Conservation (phyloP, 2,888 invertebrate genomes). For the Resseliella maxima region DNA sequence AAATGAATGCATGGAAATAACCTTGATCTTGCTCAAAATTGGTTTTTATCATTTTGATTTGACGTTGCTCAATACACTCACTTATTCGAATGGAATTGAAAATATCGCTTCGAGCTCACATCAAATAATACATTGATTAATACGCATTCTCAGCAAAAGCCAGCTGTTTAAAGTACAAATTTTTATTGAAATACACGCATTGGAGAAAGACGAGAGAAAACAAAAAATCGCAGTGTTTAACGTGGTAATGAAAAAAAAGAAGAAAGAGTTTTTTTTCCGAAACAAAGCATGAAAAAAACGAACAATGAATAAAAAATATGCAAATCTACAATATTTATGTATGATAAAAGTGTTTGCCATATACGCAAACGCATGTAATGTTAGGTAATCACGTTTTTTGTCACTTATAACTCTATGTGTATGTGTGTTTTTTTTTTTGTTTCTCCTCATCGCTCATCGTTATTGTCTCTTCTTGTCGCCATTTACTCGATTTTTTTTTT, state of each 20-base stretch:
- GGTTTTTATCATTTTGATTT: not conserved
- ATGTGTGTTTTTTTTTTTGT: not conserved
- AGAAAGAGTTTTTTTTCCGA: not conserved
- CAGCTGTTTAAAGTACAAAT: conserved; percentile 37
- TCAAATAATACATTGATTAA: not conserved
- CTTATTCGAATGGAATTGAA: too few species aligned
- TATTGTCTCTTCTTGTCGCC: conserved; percentile 1
- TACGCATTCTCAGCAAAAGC: conserved; percentile 1
- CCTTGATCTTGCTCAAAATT: conserved; percentile 14
- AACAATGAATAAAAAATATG: not conserved
- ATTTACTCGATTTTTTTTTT: not conserved
- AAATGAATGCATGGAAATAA: not conserved
- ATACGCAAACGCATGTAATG: conserved; percentile 36
- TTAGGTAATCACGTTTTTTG: conserved; percentile 53
- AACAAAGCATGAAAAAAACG: not conserved
- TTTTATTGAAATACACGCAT: not conserved
- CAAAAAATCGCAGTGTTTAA: not conserved
- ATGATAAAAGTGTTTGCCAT: conserved; percentile 43
- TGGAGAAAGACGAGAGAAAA: not conserved
- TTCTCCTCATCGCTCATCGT: not conserved
- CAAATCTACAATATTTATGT: conserved; percentile 42
- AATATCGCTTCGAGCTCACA: too few species aligned
- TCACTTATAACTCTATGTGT: conserved; percentile 15
- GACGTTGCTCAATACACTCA: not conserved
- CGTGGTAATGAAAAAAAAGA: not conserved